Evolutionary conservation across 2,888 invertebrate species (phyloP).

Genomic region (Protonemura montana): DNA sequence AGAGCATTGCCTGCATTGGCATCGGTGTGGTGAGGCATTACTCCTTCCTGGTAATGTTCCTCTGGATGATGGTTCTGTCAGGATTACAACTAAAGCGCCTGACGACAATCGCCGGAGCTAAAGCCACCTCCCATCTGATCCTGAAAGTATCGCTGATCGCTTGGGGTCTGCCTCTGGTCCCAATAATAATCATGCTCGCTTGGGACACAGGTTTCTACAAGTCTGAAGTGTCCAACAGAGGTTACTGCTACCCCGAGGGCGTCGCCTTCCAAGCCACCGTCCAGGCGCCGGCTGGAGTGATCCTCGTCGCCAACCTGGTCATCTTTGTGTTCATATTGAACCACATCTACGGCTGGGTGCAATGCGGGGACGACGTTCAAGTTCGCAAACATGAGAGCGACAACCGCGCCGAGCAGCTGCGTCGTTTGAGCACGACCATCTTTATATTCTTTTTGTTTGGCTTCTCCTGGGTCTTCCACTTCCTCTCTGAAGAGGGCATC

Average conservation of each 20-base stretch:
- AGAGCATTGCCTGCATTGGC: neutral
- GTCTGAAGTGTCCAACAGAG: neutral
- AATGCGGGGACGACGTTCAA: no score
- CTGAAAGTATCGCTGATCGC: neutral
- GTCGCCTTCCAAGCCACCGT: neutral
- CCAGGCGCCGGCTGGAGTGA: neutral
- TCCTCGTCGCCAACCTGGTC: neutral
- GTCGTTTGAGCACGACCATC: no score
- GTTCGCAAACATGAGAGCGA: no score
- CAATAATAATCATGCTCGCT: neutral
- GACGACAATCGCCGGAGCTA: neutral
- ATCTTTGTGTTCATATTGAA: neutral
- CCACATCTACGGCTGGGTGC: no score
- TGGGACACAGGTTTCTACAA: slow-evolving; percentile 7
- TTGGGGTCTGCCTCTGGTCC: neutral
- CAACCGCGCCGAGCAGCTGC: no score
- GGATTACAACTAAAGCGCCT: neutral
- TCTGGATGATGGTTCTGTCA: neutral
- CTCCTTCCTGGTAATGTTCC: slow-evolving; percentile 9
- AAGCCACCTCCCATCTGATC: neutral
- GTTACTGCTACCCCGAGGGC: slow-evolving; percentile 21
- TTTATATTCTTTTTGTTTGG: no score
- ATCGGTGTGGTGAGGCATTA: neutral
- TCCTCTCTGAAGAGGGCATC: no score
- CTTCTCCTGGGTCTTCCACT: no score